These are phyloP conservation scores for Petrocephalus microphthalmus DNA, from an alignment of 2,113 vertebrate species.

Conservation along the genomic window DNA sequence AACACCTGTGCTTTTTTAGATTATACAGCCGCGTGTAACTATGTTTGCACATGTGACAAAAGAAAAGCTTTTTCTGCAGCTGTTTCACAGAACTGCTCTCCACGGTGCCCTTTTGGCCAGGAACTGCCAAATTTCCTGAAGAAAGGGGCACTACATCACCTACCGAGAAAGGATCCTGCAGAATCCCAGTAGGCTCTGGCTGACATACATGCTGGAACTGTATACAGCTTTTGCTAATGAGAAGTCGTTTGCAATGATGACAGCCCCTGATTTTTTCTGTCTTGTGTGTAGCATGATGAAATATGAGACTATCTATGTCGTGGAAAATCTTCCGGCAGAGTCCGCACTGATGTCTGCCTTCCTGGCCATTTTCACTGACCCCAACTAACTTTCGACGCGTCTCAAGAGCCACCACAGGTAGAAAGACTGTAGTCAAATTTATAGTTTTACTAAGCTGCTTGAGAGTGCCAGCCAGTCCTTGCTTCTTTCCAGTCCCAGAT, in stretches of 20 bases:
- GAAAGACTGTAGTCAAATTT: slow-evolving; percentile 56
- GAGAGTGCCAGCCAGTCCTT: slow-evolving; percentile 20
- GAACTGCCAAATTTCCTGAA: slow-evolving; percentile 39
- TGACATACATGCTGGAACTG: slow-evolving; percentile 55
- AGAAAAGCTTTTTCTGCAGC: slow-evolving; percentile 47
- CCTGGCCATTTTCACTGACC: slow-evolving; percentile 34
- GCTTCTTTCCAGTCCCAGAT: slow-evolving; percentile 45
- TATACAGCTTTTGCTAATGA: slow-evolving; percentile 53
- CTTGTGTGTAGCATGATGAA: slow-evolving; percentile 65
- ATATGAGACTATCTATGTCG: slow-evolving; percentile 51
- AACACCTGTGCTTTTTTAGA: slow-evolving; percentile 62
- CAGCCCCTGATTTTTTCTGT: slow-evolving; percentile 65
- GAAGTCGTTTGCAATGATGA: slow-evolving; percentile 56
- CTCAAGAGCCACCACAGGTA: slow-evolving; percentile 65
- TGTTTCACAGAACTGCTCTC: background rate
- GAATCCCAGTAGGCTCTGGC: slow-evolving; percentile 22
- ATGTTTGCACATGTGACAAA: slow-evolving; percentile 59
- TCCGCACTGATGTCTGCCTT: slow-evolving; percentile 58
- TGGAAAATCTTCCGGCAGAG: slow-evolving; percentile 59
- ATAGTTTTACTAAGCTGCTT: slow-evolving; percentile 39
- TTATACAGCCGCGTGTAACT: slow-evolving; percentile 59
- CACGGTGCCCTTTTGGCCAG: slow-evolving; percentile 17
- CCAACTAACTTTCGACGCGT: slow-evolving; percentile 61
- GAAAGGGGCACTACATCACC: slow-evolving; percentile 29
- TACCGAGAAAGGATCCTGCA: slow-evolving; percentile 13